Base-by-base conservation (phyloP, 2,797 vertebrate genomes). In the Australoheros facetus region DNA sequence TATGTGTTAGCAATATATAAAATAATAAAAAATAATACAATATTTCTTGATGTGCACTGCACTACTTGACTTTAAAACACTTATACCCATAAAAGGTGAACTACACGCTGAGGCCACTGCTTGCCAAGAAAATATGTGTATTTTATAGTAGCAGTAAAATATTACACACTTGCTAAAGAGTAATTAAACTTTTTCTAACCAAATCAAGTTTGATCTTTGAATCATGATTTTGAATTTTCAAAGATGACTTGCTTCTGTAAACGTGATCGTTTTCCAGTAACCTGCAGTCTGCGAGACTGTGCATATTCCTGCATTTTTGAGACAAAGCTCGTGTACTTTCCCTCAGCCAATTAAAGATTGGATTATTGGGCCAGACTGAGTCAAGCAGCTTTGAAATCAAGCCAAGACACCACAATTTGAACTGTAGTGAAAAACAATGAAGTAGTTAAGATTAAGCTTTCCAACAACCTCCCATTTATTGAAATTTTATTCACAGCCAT, bases 361-460 rank as follows among this genome's bases (percentile, higher is more conserved):
- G 90, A 94, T 93, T 93, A 93, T 80, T 77, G 71, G 83, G n/a
- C 56, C 89, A 89, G 90, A 91, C 82, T 84, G 85, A 83, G 75
- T n/a, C 26, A 60, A 84, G 78, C 73, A 87, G 84, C 89, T 92
- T 87, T 83, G 69, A 79, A 87, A 89, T 88, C 23, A 91, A 82
- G 81, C 79, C 77, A 91, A 91, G 71, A 77, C 7, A 12, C 21
- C 21, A 10, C 42, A 80, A 79, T 76, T 64, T 74, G 72, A 82
- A 72, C 45, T 53, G 7, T 14, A 74, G 45, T 34, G 19, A 73
- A 78, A 64, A 79, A 58, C 60, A 81, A 66, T 59, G 78, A 23
- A 10, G 45, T 51, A 16, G 26, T 69, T 53, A 51, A 30, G 14
- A 7, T 21, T 7, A 64, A 45, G 3, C 51, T 53, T 54, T 54